Evolutionary conservation across 2,888 invertebrate species (phyloP), one percentile per base, ranked within the genome.

Genomic region (Theristus sp.): DNA sequence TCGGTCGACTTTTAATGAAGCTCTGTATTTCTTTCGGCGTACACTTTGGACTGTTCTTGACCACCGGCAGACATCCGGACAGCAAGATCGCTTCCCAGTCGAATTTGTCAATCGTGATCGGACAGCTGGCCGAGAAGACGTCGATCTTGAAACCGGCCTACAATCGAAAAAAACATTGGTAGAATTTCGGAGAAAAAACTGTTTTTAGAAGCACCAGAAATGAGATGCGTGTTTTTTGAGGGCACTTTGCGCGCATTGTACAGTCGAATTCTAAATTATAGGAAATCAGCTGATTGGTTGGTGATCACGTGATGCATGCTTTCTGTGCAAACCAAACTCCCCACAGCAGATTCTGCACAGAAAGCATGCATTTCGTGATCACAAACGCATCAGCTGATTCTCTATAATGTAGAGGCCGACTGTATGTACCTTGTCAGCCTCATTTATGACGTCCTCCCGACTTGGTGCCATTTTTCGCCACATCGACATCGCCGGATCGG

Each of bases 391-490:
- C n/a, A n/a, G n/a, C n/a, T n/a, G n/a, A n/a, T n/a, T n/a, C n/a
- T n/a, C n/a, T n/a, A n/a, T n/a, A n/a, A n/a, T n/a, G n/a, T n/a
- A n/a, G n/a, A n/a, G n/a, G n/a, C n/a, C n/a, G n/a, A n/a, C n/a
- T n/a, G n/a, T n/a, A n/a, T n/a, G n/a, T n/a, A 55, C 27, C 26
- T 3, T 27, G 20, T 6, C 26, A 20, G 30, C 54, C 1, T 59
- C 61, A 10, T 27, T 2, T n/a, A 62, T 61, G 3, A 62, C 38
- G 20, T 62, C 58, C 20, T 62, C 62, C 31, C 62, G 6, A 27
- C 46, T 46, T 2, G 62, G 62, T 1, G 61, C 55, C 59, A 59
- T 24, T 28, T 59, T 61, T 2, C 62, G 6, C 62, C 62, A 62
- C 25, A 59, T 25, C 20, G 1, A 29, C 49, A 62, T 56, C 30